Base-by-base conservation (phyloP, 2,113 vertebrate species). In the Heteronetta atricapilla region DNA sequence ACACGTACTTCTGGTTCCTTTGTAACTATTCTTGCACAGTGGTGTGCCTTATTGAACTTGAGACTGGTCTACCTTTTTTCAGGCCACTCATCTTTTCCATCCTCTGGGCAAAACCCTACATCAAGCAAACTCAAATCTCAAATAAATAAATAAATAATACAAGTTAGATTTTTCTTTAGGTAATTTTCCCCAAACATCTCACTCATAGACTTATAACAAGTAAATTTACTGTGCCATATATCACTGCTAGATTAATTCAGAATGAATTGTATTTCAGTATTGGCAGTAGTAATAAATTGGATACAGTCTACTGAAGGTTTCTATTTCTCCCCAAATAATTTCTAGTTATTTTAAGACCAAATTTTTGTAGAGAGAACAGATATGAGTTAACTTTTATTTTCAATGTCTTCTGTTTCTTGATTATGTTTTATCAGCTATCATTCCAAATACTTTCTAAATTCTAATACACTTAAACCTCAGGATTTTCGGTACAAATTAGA, bases 141-240 rank as follows among this genome's bases (percentile, higher is more conserved):
- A 80, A 92, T 21, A 64, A 80, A 92, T 86, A 86, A 60, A 1
- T 26, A 75, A n/a, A 64, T 87, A 52, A 89, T 81, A 25, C 55
- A 93, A 94, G 44, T 70, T 31, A 69, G 28, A 56, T 58, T 95
- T 64, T 89, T 88, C 68, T 93, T 92, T 44, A 78, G 42, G 16
- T 40, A 74, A 33, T 59, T 48, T 82, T 78, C 19, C 25, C 42
- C 8, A 86, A 88, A 91, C 31, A 1, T 40, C 44, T 86, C 94
- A 90, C 22, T 89, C 53, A 36, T 72, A 44, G 53, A 94, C 60
- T 95, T 76, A 84, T 67, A 90, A 84, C 44, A 94, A 70, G 28
- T 50, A 91, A 86, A 94, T 93, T 76, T 48, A 46, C 55, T 75
- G 11, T 75, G 38, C 29, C 28, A 48, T 94, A 11, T 68, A 93